Base-by-base conservation (phyloP, 2,113 vertebrate genomes). In the Macaca nemestrina region DNA sequence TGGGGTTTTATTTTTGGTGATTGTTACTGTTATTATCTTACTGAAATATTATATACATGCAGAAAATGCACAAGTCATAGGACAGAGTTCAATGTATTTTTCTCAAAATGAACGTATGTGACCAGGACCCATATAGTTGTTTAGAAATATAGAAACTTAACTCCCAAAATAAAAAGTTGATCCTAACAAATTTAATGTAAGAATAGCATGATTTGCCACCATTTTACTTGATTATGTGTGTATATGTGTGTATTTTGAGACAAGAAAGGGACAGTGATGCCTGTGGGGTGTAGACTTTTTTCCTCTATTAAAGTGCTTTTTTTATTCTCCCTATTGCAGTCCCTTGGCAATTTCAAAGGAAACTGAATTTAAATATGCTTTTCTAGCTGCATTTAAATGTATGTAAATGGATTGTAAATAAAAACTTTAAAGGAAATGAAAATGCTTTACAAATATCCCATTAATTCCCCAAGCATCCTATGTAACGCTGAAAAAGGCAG, bases 371-470 rank as follows among this genome's bases (percentile, higher is more conserved):
- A 96, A 97, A 97, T 93, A 95, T 97, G 96, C 72, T 92, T 96
- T 98, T 96, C 97, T 97, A 94, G 92, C 95, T 92, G 84, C 96
- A 97, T 98, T 97, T 97, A 97, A 98, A 97, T 97, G 82, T 98
- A 98, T 97, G 93, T 95, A 97, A 98, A 97, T 98, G 80, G 73
- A 73, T 98, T 97, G 92, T 97, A 97, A 98, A 97, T 98, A 97
- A 96, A 97, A 98, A 97, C 83, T 97, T 97, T 92, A 95, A 97
- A 98, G 96, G 92, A 97, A 98, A 95, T 96, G 87, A 97, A 98
- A 97, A 90, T 97, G 90, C 88, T 95, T 96, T 97, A 97, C 96
- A 97, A 98, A 97, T 97, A 98, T 95, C 72, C 90, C 95, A 97
- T 97, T 97, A 98, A 97, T 98, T 97, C 76, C 72, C 90, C 45